Evolutionary conservation across 2,797 vertebrate genomes (phyloP), one percentile per base, ranked within the genome.

Genomic region (Cirrhinus mrigala): DNA sequence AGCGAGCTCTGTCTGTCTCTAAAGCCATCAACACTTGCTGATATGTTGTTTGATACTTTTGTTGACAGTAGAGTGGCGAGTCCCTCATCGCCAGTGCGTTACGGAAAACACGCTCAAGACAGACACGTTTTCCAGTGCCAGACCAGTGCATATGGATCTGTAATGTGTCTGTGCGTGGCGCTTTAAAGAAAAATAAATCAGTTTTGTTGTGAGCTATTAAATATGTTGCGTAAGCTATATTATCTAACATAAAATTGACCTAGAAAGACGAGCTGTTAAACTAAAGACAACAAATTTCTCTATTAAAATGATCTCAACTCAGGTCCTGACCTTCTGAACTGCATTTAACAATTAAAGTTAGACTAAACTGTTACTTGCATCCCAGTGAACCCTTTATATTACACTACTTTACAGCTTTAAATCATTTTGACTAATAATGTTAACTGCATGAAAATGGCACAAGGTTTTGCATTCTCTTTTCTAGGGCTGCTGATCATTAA

Each of bases 21-120:
- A 50, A 80, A 80, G 24, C 60, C 27, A 80, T 80, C 62, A 80
- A 80, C 78, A 68, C 78, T 50, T 52, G 44, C 62, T 52, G 62
- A 80, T 64, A 48, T 80, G 78, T 50, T 80, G 44, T 33, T 22
- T 12, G 3, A 79, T 66, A 79, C 60, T 14, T 66, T 79, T 0
- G 46, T 18, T 80, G 44, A 80, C 78, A 79, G 77, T 46, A 20
- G 12, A 37, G 71, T 9, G 37, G 56, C 3, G 14, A 0, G 22
- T 78, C 76, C 56, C 18, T 64, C 58, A 68, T 50, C 50, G 56
- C 46, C n/a, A 81, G 58, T 18, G 48, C 5, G 11, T 81, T 75
- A 68, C 12, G 1, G 11, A 62, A 74, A 29, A 27, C 40, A 33
- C 20, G 0, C 2, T 7, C 54, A 48, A 12, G 4, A 20, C 14